Conservation (phyloP, 2,888 invertebrate genomes). For the Eledona agricola region DNA sequence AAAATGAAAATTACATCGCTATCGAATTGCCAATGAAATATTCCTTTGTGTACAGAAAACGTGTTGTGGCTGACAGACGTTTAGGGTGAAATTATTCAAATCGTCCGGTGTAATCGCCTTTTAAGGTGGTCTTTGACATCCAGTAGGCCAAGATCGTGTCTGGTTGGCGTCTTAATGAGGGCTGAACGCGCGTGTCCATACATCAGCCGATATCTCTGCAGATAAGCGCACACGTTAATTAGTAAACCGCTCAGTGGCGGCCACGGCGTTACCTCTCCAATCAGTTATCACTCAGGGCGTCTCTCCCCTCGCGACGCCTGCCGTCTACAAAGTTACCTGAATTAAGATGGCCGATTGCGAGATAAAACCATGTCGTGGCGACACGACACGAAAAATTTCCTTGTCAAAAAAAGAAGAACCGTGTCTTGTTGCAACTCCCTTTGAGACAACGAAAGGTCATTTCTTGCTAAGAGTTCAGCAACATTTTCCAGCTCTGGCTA, state of each 20-base stretch:
- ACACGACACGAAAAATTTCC: conserved; percentile 16
- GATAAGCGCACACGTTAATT: conserved; percentile 52
- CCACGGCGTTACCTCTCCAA: conserved; percentile 35
- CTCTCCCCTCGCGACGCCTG: conserved; percentile 6
- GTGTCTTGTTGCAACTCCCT: conserved; percentile 5
- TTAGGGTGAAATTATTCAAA: conserved; percentile 25
- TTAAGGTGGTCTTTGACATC: conserved; percentile 39
- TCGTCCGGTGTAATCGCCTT: conserved; percentile 26
- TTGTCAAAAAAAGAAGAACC: conserved; percentile 5
- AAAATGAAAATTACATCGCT: too few relatives aligned
- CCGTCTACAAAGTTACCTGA: conserved; percentile 20
- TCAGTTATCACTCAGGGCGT: conserved; percentile 36
- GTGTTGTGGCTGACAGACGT: conserved; percentile 6
- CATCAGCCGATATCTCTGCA: conserved; percentile 55
- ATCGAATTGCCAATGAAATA: conserved; percentile 4
- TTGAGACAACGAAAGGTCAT: conserved; percentile 12
- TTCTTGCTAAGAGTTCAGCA: conserved; percentile 8
- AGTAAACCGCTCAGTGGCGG: conserved; percentile 43
- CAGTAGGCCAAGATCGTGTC: conserved; percentile 55
- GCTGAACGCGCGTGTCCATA: conserved; percentile 60
- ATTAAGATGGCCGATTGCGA: conserved; percentile 20
- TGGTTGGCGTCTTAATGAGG: conserved; percentile 61
- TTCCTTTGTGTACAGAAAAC: neutral
- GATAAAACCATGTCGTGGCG: conserved; percentile 24
- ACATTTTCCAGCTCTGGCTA: conserved; percentile 1